phyloP scores from a whole-genome alignment of 2,113 vertebrate species.

The Melanerpes formicivorus region DNA sequence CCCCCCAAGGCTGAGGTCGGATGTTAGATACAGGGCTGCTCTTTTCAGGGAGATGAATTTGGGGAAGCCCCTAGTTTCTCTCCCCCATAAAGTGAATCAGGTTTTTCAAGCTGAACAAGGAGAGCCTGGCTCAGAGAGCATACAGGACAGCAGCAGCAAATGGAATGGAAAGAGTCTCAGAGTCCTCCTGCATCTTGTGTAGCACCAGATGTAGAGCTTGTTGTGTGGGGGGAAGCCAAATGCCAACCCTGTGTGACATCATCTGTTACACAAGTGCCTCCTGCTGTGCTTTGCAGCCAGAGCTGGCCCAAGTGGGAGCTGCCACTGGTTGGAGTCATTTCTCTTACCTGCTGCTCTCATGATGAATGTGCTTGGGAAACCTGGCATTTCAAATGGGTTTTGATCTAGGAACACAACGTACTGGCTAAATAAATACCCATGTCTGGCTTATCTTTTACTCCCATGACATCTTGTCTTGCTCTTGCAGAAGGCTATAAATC shows the following conservation, averaged over 20 bases:
- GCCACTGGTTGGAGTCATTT: too few species aligned
- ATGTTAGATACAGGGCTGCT: background rate
- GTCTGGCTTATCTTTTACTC: background rate
- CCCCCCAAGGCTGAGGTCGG: background rate
- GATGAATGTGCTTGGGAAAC: background rate
- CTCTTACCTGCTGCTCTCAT: background rate
- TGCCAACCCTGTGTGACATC: rapidly evolving
- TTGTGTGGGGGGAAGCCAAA: rapidly evolving
- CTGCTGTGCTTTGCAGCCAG: background rate
- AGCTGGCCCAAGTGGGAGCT: background rate
- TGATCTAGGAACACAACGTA: background rate
- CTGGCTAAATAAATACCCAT: background rate
- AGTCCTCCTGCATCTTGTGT: background rate
- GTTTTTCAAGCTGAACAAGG: background rate
- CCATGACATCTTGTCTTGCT: background rate
- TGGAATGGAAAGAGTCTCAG: background rate
- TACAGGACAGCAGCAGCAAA: background rate
- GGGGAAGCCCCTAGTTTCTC: background rate
- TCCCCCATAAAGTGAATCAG: background rate
- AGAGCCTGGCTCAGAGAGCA: background rate
- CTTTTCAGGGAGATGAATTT: background rate
- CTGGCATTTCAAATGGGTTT: background rate
- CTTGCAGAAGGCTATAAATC: background rate
- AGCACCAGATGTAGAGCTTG: rapidly evolving
- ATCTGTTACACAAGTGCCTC: background rate